Evolutionary conservation across 2,113 vertebrate species (phyloP), one percentile per base, ranked within the genome.

Genomic region (Pituophis catenifer): DNA sequence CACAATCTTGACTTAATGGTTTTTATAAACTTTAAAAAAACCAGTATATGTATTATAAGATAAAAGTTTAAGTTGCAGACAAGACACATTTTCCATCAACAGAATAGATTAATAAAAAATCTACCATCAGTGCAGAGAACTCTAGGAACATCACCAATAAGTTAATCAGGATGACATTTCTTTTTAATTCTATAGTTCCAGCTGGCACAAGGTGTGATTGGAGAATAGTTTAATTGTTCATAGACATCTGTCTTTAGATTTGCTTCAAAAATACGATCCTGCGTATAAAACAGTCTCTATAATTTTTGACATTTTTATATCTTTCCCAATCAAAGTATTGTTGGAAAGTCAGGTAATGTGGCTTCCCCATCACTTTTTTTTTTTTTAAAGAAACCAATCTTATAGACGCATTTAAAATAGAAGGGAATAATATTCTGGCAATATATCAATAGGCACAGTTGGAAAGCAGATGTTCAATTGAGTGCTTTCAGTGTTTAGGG

Each of bases 361-460:
- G 95, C 93, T 95, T 94, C 93, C 58, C 33, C 55, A 70, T 1
- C 29, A 70, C 38, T 44, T 33, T 59, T 17, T 23, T 54, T 3
- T 44, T 44, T 44, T 59, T 21, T n/a, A 75, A 70, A 52, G 44
- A 70, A 55, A 92, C 95, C 97, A 96, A 96, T 90, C 96, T 96
- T 96, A 94, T 85, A 95, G 96, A 96, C 97, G 96, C 96, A 97
- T 98, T 97, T 95, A 95, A 94, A 96, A 93, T 96, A 95, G 92
- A 97, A 97, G 87, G 97, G 92, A 96, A 97, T 96, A 97, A 97
- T 98, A 86, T 96, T 93, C 87, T 94, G 50, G 97, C 96, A 97
- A 97, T 98, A 98, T 97, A 97, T 98, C 98, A 98, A 97, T 96
- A 94, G 93, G 91, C 94, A 96, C 98, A 98, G 97, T 98, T 98